Evolutionary conservation across 2,888 invertebrate species (phyloP), one percentile per base, ranked within the genome.

Genomic region (Pterobdella sp.): DNA sequence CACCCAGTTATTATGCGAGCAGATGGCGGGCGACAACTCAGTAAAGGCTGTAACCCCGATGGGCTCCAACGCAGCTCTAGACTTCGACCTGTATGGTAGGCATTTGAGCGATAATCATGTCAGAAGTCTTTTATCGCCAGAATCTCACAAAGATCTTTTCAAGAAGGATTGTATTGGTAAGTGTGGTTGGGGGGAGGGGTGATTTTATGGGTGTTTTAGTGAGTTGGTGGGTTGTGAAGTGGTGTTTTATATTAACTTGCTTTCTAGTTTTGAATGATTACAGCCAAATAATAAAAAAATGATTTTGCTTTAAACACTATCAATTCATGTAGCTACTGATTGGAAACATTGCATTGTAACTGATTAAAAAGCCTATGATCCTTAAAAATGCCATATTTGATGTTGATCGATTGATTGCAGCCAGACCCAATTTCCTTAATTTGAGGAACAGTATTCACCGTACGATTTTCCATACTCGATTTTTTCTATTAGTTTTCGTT

Each of bases 351-450:
- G n/a, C n/a, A n/a, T n/a, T n/a, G n/a, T n/a, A n/a, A n/a, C n/a
- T n/a, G n/a, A n/a, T n/a, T n/a, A n/a, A n/a, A n/a, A n/a, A n/a
- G n/a, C n/a, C n/a, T n/a, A n/a, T n/a, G n/a, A n/a, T n/a, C n/a
- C n/a, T n/a, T n/a, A n/a, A n/a, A n/a, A n/a, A n/a, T n/a, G n/a
- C n/a, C n/a, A n/a, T n/a, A n/a, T n/a, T n/a, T n/a, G n/a, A n/a
- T n/a, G n/a, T n/a, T n/a, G n/a, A n/a, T n/a, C n/a, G n/a, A n/a
- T n/a, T n/a, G n/a, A n/a, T 70, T 18, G 36, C 94, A 95, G 94
- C 94, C 86, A 92, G 95, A 83, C 95, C 95, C 84, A 95, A 94
- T 85, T 95, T 94, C 89, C 90, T 95, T 87, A 94, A 94, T 89
- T 91, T 95, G 88, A 79, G 80, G 64, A 75, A 76, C 72, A 78